Conservation (phyloP, 2,797 vertebrate genomes). For the Denticeps clupeoides region DNA sequence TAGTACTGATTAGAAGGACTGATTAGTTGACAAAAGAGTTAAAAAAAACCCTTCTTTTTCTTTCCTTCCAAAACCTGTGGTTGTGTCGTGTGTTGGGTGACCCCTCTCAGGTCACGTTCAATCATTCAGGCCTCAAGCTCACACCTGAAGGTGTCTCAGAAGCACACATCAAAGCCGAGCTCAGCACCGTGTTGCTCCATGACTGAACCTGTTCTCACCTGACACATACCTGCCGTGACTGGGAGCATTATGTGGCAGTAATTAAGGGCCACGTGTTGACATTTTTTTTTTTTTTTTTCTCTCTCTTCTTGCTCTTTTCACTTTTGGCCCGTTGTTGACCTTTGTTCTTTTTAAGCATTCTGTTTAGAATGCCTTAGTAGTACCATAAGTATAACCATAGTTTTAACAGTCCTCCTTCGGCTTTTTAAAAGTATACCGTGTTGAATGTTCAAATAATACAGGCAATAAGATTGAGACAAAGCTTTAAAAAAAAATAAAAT, state of each 20-base stretch:
- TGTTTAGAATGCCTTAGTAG: too few relatives aligned
- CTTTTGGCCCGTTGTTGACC: too few relatives aligned
- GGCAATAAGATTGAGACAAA: too few relatives aligned
- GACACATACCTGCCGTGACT: slow-evolving; percentile 42
- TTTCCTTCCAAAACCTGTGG: too few relatives aligned
- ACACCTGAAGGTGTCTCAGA: slow-evolving; percentile 32
- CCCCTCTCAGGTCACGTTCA: slow-evolving; percentile 37
- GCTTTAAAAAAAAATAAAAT: background rate
- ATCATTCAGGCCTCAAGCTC: slow-evolving; percentile 16
- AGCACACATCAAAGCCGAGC: slow-evolving; percentile 47
- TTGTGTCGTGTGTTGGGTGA: slow-evolving; percentile 37
- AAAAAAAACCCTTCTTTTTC: too few relatives aligned
- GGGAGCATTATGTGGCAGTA: slow-evolving; percentile 33
- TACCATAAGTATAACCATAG: too few relatives aligned
- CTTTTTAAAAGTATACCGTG: slow-evolving; percentile 18
- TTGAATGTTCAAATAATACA: too few relatives aligned
- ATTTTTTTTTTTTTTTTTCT: background rate
- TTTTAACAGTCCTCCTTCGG: too few relatives aligned
- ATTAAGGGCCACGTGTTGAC: slow-evolving; percentile 21
- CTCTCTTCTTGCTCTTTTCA: too few relatives aligned
- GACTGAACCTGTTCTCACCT: slow-evolving; percentile 51
- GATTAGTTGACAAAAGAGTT: too few relatives aligned
- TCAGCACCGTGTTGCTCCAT: slow-evolving; percentile 23
- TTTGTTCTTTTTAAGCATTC: slow-evolving; percentile 25
- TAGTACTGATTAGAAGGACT: too few relatives aligned